phyloP scores from a whole-genome alignment of 2,888 invertebrate species.

The Phalera bucephala region DNA sequence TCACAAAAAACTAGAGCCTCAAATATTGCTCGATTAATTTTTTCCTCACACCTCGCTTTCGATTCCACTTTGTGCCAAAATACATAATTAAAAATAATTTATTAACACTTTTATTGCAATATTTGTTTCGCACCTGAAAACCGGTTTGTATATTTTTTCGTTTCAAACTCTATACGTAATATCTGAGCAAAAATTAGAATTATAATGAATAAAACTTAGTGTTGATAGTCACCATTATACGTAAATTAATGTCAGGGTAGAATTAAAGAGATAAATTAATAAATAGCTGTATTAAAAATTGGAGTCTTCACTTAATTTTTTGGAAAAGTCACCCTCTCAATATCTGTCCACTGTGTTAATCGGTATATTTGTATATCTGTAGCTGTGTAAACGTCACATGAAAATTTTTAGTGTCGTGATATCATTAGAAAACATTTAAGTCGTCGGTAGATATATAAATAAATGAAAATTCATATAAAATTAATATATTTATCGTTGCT shows the following conservation, averaged over 20 bases:
- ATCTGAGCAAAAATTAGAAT: slow-evolving; percentile 68
- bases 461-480: slow-evolving; percentile 13
- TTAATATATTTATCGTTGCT: slow-evolving; percentile 9
- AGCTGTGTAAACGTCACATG: slow-evolving; percentile 41
- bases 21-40: slow-evolving; percentile 24
- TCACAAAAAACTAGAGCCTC: slow-evolving; percentile 20
- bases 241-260: slow-evolving; percentile 95
- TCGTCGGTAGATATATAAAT: slow-evolving; percentile 51
- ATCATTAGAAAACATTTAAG: slow-evolving; percentile 59
- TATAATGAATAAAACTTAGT: slow-evolving; percentile 58
- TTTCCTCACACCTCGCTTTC: slow-evolving; percentile 44
- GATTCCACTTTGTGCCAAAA: slow-evolving; percentile 78
- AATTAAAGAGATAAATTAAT: slow-evolving; percentile 65
- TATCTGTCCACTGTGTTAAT: slow-evolving; percentile 71
- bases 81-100: slow-evolving; percentile 49
- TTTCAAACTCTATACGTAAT: slow-evolving; percentile 64
- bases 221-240: slow-evolving; percentile 89
- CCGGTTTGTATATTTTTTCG: slow-evolving; percentile 28
- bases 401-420: slow-evolving; percentile 56
- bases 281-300: slow-evolving; percentile 65
- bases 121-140: slow-evolving; percentile 38
- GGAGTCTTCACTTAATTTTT: slow-evolving; percentile 69
- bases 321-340: slow-evolving; percentile 63
- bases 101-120: slow-evolving; percentile 32
- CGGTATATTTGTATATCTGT: slow-evolving; percentile 31